Evolutionary conservation across 2,888 invertebrate species (phyloP), one percentile per base, ranked within the genome.

Genomic region (Schizotus pectinicornis): DNA sequence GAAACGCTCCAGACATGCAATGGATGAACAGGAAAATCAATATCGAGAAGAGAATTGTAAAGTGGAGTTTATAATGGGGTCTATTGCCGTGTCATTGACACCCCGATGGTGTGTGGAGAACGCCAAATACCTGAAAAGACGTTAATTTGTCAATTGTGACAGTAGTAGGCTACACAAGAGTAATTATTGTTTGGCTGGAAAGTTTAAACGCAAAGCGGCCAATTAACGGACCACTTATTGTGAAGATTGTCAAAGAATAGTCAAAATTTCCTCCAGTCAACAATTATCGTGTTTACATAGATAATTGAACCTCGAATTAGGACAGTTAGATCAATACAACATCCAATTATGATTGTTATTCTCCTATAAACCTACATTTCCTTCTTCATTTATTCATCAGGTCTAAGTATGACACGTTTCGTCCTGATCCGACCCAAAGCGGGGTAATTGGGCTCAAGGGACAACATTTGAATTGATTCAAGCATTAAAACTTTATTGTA

Each of bases 1-100:
- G 61, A 64, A 63, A 60, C 58, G 64, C 63, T 56, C 32, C 39
- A 64, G 64, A 65, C 71, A 70, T 71, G 73, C 70, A 69, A 71
- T 59, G 61, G 42, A 47, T 39, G 33, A 11, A 45, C 31, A 14
- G 11, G 50, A 52, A 51, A 59, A 59, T 59, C 59, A 55, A 59
- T 59, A 59, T 33, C 14, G 30, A 38, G 45, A 54, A 51, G 47
- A 47, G 31, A 14, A 7, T 49, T 39, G 39, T 7, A 30, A 42
- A 22, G 30, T 38, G 22, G 2, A 22, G 22, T 22, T 5, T 22
- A 22, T 22, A 22, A 3, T n/a, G n/a, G 5, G 22, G 2, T 7
- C n/a, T 51, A 35, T 11, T 34, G 14, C 36, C 41, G 39, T 55
- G 55, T 55, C 55, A 42, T 48, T 49, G 55, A 55, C 55, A 55